Base-by-base conservation (phyloP, 2,888 invertebrate genomes). In the Petrophora chlorosata region DNA sequence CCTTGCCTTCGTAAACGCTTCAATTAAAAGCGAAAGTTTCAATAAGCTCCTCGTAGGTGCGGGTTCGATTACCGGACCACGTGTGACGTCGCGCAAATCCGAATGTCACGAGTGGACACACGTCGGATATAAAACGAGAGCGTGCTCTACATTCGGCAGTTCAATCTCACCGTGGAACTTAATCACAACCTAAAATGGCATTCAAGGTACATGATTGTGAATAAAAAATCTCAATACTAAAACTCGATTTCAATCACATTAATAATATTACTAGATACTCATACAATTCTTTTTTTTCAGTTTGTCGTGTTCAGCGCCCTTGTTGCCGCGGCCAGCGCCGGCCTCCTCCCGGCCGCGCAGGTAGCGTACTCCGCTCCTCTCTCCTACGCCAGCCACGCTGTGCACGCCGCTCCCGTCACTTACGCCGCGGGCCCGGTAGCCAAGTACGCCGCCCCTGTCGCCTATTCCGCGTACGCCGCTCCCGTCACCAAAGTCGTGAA, bases 11-110 rank as follows among this genome's bases (percentile, higher is more conserved):
- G 56, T 63, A 69, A 61, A 62, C 57, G 64, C 67, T 64, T 73
- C 70, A 78, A 78, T 79, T 79, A 76, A 81, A 83, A 85, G 76
- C 74, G 82, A 85, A 85, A 85, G 85, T 82, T 67, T 56, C 61
- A 73, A 75, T 73, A 77, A 76, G 75, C 73, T 79, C 66, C 56
- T 70, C 67, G 62, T 59, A 61, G 66, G 68, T 67, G 67, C 66
- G 69, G 65, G 63, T 68, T 73, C 73, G 65, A 73, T 73, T 72
- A 79, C 69, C 71, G 65, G 70, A 66, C 68, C 66, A 59, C 17
- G 35, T 48, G 59, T 77, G 77, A 80, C 78, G 81, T 83, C 77
- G 79, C 62, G 46, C 39, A 53, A 65, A 67, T 61, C 59, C 55
- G 69, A 79, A 74, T 76, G 73, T 71, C 72, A 72, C 66, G 69